Conservation (phyloP, 2,113 vertebrate species). For the Peromyscus californicus region DNA sequence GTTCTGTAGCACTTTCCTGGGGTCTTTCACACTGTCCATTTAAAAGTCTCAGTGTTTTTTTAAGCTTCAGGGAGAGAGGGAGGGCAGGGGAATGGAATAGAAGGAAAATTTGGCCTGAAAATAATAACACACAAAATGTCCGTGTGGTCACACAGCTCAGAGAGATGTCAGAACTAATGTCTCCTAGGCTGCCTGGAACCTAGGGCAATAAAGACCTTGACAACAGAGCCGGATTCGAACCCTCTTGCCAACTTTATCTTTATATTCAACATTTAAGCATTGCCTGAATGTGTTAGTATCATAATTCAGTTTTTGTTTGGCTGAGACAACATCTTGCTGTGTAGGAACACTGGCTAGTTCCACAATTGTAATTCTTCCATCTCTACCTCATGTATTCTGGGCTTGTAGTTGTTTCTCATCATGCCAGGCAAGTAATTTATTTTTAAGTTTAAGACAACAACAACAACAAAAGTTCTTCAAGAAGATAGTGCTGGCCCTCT, state of each 20-base stretch:
- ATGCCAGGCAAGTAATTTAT: not conserved
- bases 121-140: conserved; percentile 23
- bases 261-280: not conserved
- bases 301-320: not conserved
- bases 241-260: not conserved
- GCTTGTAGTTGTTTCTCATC: not conserved
- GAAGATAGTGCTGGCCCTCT: not conserved
- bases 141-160: not conserved
- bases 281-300: not conserved
- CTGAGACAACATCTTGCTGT: not conserved
- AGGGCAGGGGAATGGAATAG: not conserved
- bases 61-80: not conserved
- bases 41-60: conserved; percentile 23
- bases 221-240: not conserved
- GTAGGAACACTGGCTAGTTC: not conserved
- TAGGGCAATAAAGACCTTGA: not conserved
- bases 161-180: not conserved
- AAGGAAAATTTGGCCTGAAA: conserved; percentile 6
- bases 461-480: not conserved
- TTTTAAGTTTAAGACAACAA: not conserved
- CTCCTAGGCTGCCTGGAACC: not conserved
- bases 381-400: not conserved
- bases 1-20: not conserved
- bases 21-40: not conserved
- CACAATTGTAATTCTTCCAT: not conserved